phyloP scores from a whole-genome alignment of 2,113 vertebrate genomes.

The Probosciger aterrimus region DNA sequence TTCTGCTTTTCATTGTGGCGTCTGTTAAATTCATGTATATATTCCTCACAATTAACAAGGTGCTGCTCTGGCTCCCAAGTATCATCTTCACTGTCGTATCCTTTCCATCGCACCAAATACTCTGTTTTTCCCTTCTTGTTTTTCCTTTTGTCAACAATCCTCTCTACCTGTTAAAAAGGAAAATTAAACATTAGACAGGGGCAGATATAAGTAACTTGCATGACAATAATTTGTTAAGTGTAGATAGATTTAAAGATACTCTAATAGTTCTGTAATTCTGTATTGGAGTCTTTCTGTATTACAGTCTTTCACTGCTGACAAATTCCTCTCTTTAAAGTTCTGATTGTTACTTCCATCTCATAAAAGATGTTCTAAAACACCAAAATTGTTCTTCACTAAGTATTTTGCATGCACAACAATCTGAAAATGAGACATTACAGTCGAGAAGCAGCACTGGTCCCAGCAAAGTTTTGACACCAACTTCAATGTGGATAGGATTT shows the following conservation, averaged over 20 bases:
- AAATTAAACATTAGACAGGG: not conserved
- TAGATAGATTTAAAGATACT: not conserved
- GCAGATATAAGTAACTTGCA: not conserved
- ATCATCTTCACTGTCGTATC: constrained; percentile 89
- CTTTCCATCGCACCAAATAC: constrained; percentile 94
- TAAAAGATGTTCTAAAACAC: not conserved
- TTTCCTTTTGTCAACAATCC: constrained; percentile 90
- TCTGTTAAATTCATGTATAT: constrained; percentile 92
- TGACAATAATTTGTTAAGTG: not conserved
- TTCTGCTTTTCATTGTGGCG: constrained; percentile 78
- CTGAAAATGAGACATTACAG: not conserved
- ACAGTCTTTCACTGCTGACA: not conserved
- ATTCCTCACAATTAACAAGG: constrained; percentile 90
- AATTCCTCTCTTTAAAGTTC: not conserved
- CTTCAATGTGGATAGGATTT: not conserved
- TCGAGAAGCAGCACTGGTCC: not conserved
- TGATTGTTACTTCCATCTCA: not conserved
- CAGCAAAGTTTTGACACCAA: not conserved
- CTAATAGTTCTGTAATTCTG: not conserved
- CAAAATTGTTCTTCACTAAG: not conserved
- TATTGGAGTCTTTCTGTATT: not conserved
- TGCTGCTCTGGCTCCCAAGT: constrained; percentile 97
- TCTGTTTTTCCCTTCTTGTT: constrained; percentile 92
- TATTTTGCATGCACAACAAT: not conserved
- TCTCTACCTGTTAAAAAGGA: constrained; percentile 84